Evolutionary conservation across 2,797 vertebrate species (phyloP), one percentile per base, ranked within the genome.

Genomic region (Xenentodon cancila): DNA sequence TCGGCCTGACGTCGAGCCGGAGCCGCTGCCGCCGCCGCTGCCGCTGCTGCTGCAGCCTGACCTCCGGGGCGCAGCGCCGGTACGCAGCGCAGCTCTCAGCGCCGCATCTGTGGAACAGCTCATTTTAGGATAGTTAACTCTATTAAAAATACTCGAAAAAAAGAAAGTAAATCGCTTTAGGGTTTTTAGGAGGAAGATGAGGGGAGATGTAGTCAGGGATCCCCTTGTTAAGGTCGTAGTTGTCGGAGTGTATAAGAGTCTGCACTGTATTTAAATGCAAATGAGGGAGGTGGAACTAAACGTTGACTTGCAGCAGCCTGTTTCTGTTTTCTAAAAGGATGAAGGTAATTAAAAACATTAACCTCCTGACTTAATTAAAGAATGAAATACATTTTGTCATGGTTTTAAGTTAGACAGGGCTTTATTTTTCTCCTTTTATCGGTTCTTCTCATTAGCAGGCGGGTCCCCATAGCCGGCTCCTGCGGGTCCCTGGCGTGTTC

Each of bases 381-480:
- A 19, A 1, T 13, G 9, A 5, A 9, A 16, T 15, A 43, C 15
- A 5, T 27, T 44, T 9, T 34, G 22, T 22, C 27, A 12, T 2
- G 30, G 5, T 34, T 37, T 50, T 44, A 32, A 9, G 22, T 51
- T 20, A 6, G 2, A 21, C 47, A 59, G 25, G 68, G 43, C 44
- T 16, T 17, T 5, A 34, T 32, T 46, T 50, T 46, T 42, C 48
- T 49, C 20, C 0, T 47, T 75, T 59, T 30, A 15, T 75, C 9
- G 60, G 61, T 71, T 40, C 59, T 44, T 1, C 62, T 86, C 61
- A 80, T 82, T 86, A 83, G 78, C 80, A 63, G 69, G 17, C 6
- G 30, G 30, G 30, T n/a, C n/a, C 5, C 25, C 25, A 25, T 25
- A 3, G 25, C n/a, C 25, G 34, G 9, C 34, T 11, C 34, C 11